Base-by-base conservation (phyloP, 2,888 invertebrate genomes). In the Pollenia labialis region DNA sequence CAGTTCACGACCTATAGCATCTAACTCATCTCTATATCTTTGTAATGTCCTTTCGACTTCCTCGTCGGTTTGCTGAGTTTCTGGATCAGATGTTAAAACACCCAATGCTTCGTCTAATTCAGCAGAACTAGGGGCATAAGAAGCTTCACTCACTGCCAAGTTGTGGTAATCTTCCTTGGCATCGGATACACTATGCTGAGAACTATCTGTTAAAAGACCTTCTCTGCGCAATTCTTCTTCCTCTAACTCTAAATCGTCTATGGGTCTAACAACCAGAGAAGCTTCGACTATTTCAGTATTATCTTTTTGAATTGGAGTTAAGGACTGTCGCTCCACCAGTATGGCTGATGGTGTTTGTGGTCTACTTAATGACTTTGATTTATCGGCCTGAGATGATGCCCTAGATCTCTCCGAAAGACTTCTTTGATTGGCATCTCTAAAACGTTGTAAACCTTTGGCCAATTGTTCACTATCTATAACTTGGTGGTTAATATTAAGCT, bases 261-360 rank as follows among this genome's bases (percentile, higher is more conserved):
- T 94, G 12, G 95, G 96, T 89, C 95, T 95, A 23, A 96, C 96
- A 14, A 95, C 94, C 62, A 96, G 92, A 7, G 95, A 94, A 1
- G 96, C 96, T 91, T 95, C 96, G 12, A 96, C 92, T 90, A 95
- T 89, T 93, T 95, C 96, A 81, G 95, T 94, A 66, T 94, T 94
- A n/a, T 89, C 87, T 80, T 95, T 95, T 85, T 94, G 94, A 14
- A 95, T 94, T 40, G 95, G 95, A 87, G 95, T 95, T 0, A 95
- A 94, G 12, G 95, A 94, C 48, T 95, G 94, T 88, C 94, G 94
- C 91, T 95, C 95, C 7, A 95, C 95, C 64, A 95, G 92, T 89
- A 95, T 94, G 14, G 95, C 95, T 6, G 95, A 95, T 18, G 94
- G 95, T 44, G 95, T 95, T 75, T 95, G 94, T 9, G 93, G 93